Base-by-base conservation (phyloP, 2,797 vertebrate species). In the Fringilla coelebs region DNA sequence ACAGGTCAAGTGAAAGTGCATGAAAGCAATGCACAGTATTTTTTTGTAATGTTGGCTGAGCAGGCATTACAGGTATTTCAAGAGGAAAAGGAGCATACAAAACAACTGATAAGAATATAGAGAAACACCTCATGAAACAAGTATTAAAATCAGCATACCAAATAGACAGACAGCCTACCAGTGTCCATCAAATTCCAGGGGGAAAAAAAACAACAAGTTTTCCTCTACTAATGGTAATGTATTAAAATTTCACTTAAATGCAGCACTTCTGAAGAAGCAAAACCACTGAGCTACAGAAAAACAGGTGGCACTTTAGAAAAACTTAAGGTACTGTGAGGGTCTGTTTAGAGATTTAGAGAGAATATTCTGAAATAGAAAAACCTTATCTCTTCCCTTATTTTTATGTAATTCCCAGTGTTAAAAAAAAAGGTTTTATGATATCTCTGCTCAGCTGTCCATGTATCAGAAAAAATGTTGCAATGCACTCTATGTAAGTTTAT, bases 211-310 rank as follows among this genome's bases (percentile, higher is more conserved):
- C 2, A 32, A 4, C 2, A 38, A 25, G 3, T 45, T 77, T 62
- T 71, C 40, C n/a, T 80, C 26, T 60, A 17, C 7, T 1, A 60
- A 60, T 13, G 20, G 10, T 25, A 55, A n/a, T 0, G 0, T 36
- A 52, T 49, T 61, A 83, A 71, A 78, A 51, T 31, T 31, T 90
- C 32, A 75, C 10, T 77, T 70, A 46, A 73, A 62, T 34, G 6
- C 32, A 75, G 26, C 17, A 61, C 31, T 87, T 89, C 31, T 11
- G 9, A 74, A 63, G 48, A 21, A 79, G 10, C 2, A 85, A 73
- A 48, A 82, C 1, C 32, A 34, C 0, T 8, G 20, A 75, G 31
- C 21, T 82, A 85, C 25, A 68, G 41, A 65, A 11, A 55, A 80
- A 77, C 7, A 77, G 8, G 45, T 13, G 5, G 36, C 43, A 60